Base-by-base conservation (phyloP, 2,113 vertebrate species). In the Tenrec ecaudatus region DNA sequence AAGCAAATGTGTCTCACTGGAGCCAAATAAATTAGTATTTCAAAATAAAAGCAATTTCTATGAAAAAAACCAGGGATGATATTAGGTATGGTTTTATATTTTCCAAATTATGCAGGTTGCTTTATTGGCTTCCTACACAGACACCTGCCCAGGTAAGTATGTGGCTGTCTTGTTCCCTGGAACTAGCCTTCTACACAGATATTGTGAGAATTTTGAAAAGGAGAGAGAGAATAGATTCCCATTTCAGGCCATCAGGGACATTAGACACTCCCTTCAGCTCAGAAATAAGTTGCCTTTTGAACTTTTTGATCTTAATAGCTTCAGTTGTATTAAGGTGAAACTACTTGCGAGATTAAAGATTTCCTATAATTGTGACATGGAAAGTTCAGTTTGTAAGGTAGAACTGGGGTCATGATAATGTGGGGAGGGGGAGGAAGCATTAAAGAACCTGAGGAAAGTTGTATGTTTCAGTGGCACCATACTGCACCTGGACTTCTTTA, bases 21-120 rank as follows among this genome's bases (percentile, higher is more conserved):
- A 93, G 36, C 40, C 85, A 57, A 47, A 89, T 66, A 91, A 94
- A 80, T 6, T 20, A 68, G 1, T 83, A 84, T 93, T 93, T 93
- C 58, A 62, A 86, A 90, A 88, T 88, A 27, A 93, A 47, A 80
- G 43, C 75, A 77, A 38, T 75, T 79, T 58, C 53, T 76, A 31
- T 86, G 68, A 89, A 91, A 19, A 19, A 92, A 62, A 95, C 38
- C 15, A 29, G 29, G 66, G 27, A 19, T 68, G 29, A 64, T 82
- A 62, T 3, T 25, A n/a, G 15, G 11, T 25, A 60, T 90, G 36
- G 20, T 43, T 92, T 88, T 83, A 25, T 90, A 68, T 80, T 92
- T 93, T 36, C 31, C 22, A 92, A 68, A 38, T 85, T 4, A 33
- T 11, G 10, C 16, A 80, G 75, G 8, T 31, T 93, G 22, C 36